phyloP scores from a whole-genome alignment of 2,113 vertebrate species.

The Passer montanus region DNA sequence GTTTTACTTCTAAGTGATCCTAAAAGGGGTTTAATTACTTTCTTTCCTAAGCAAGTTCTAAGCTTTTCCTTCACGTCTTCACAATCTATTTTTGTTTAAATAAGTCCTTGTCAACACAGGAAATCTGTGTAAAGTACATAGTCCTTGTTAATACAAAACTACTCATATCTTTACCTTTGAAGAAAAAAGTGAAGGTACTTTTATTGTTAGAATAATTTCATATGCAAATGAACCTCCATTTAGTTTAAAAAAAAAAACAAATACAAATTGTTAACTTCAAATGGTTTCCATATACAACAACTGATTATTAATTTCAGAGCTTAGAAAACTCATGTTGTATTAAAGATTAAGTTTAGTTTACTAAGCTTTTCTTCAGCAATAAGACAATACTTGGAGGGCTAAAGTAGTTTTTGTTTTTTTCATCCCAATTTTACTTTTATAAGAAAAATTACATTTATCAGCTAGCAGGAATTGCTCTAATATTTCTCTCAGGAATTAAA shows the following conservation, averaged over 20 bases:
- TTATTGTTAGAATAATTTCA: background rate
- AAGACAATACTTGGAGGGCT: background rate
- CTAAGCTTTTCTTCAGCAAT: background rate
- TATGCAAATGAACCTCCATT: background rate
- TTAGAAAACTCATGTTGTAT: background rate
- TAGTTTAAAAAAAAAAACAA: background rate
- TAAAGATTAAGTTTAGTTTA: background rate
- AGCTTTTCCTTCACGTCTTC: background rate
- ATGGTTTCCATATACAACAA: background rate
- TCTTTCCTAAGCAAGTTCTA: background rate
- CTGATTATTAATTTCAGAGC: background rate
- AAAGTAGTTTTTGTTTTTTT: background rate
- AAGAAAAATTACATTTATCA: background rate
- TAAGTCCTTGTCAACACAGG: background rate
- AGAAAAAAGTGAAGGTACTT: background rate
- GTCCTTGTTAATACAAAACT: background rate
- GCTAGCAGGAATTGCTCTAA: background rate
- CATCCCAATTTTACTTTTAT: background rate
- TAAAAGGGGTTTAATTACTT: conserved; percentile 36
- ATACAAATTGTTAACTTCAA: background rate
- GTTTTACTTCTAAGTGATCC: conserved; percentile 1
- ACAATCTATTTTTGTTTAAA: background rate
- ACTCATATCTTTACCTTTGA: background rate
- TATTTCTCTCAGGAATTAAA: background rate
- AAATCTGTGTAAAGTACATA: background rate